These are phyloP conservation scores for Heliornis fulica DNA, from an alignment of 2,113 vertebrate genomes.

Conservation along the genomic window DNA sequence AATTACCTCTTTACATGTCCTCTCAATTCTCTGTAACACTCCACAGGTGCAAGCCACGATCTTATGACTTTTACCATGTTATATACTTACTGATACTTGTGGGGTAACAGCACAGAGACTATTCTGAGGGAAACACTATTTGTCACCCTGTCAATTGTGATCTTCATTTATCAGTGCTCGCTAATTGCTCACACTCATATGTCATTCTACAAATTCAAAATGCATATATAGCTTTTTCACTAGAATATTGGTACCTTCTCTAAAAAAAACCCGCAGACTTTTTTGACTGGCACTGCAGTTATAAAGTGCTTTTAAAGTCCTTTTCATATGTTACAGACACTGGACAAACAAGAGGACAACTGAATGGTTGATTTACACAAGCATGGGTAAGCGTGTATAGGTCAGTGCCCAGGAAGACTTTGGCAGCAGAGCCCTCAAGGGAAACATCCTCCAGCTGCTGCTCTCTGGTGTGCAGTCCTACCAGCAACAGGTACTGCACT, in stretches of 20 bases:
- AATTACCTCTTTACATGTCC: not conserved
- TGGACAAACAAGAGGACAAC: not conserved
- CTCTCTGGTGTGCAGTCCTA: not conserved
- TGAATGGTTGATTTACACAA: not conserved
- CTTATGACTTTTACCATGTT: not conserved
- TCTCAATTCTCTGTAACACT: not conserved
- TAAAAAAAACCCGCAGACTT: not conserved
- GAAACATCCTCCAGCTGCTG: not conserved
- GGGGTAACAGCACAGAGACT: not conserved
- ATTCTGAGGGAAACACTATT: not conserved
- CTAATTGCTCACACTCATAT: not conserved
- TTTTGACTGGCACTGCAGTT: not conserved
- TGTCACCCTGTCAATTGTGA: not conserved
- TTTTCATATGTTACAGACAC: not conserved
- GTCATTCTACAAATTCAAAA: not conserved
- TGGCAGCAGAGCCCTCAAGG: not conserved
- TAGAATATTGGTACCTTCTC: not conserved
- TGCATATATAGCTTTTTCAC: not conserved
- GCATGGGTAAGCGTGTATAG: not conserved
- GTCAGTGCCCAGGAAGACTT: not conserved
- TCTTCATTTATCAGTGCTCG: not conserved
- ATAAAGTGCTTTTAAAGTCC: not conserved
- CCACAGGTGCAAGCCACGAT: not conserved
- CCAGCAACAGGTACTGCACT: not conserved
- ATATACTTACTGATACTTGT: not conserved